Evolutionary conservation across 2,888 invertebrate genomes (phyloP).

Genomic region (Apamea anceps): DNA sequence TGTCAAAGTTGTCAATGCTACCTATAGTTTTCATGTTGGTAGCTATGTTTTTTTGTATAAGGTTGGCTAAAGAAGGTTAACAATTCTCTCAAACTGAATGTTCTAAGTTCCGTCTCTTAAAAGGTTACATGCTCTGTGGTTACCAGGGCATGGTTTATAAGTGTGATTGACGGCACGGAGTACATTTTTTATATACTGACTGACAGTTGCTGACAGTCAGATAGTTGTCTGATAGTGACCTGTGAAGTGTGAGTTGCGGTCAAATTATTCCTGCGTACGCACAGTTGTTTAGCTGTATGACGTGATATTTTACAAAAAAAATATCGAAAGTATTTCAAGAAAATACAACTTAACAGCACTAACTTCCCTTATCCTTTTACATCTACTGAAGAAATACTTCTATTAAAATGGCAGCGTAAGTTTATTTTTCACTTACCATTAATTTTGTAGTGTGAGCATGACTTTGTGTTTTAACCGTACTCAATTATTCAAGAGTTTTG

Average conservation of each 20-base stretch:
- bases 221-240: too few species aligned
- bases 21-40: too few species aligned
- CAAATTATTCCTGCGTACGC: not conserved
- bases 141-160: too few species aligned
- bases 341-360: not conserved
- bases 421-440: not conserved
- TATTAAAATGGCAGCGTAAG: slow-evolving; percentile 50
- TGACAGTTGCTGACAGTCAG: too few species aligned
- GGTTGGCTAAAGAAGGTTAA: too few species aligned
- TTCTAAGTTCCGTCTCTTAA: too few species aligned
- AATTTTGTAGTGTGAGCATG: slow-evolving; percentile 38
- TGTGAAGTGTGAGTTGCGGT: not conserved
- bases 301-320: not conserved
- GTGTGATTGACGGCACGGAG: too few species aligned
- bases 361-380: not conserved
- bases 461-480: slow-evolving; percentile 30
- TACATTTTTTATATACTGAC: too few species aligned
- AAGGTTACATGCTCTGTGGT: too few species aligned
- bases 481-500: not conserved
- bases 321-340: not conserved
- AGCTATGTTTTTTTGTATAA: too few species aligned
- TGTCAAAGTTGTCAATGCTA: too few species aligned
- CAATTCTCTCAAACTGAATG: too few species aligned
- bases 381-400: slow-evolving; percentile 7
- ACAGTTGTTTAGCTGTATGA: not conserved